phyloP scores from a whole-genome alignment of 2,797 vertebrate genomes.

The Chaenodraco wilsoni region DNA sequence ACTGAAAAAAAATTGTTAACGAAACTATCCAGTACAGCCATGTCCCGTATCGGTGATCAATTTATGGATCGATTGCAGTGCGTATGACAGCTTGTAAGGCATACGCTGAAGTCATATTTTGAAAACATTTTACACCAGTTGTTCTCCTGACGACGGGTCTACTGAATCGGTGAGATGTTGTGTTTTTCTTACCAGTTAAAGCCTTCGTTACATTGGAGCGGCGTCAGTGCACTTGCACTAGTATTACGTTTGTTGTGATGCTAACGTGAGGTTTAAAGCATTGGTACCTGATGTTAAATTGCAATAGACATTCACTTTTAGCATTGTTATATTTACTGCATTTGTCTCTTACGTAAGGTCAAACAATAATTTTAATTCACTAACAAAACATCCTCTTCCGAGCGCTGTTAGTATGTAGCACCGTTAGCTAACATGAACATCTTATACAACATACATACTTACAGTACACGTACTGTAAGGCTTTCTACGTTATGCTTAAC shows the following conservation, averaged over 20 bases:
- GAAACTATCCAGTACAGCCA: slow-evolving; percentile 52
- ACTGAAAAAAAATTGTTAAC: slow-evolving; percentile 47
- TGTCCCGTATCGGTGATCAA: slow-evolving; percentile 50
- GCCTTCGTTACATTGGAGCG: slow-evolving; percentile 1
- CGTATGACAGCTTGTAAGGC: slow-evolving; percentile 17
- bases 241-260: slow-evolving; percentile 58
- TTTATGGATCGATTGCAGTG: slow-evolving; percentile 22
- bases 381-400: not conserved
- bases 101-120: not conserved
- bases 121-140: not conserved
- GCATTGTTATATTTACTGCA: accelerated
- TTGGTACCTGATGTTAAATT: not conserved
- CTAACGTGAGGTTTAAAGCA: slow-evolving; percentile 21
- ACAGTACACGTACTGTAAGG: accelerated
- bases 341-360: not conserved
- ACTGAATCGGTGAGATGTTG: slow-evolving; percentile 56
- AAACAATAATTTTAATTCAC: accelerated
- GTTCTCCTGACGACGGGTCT: slow-evolving; percentile 8
- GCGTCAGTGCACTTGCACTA: slow-evolving; percentile 15
- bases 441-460: not conserved
- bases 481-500: not conserved
- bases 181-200: slow-evolving; percentile 4
- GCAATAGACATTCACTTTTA: accelerated
- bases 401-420: slow-evolving; percentile 31
- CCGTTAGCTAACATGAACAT: slow-evolving; percentile 34